Evolutionary conservation across 2,113 vertebrate species (phyloP).

Genomic region (Callipepla squamata): DNA sequence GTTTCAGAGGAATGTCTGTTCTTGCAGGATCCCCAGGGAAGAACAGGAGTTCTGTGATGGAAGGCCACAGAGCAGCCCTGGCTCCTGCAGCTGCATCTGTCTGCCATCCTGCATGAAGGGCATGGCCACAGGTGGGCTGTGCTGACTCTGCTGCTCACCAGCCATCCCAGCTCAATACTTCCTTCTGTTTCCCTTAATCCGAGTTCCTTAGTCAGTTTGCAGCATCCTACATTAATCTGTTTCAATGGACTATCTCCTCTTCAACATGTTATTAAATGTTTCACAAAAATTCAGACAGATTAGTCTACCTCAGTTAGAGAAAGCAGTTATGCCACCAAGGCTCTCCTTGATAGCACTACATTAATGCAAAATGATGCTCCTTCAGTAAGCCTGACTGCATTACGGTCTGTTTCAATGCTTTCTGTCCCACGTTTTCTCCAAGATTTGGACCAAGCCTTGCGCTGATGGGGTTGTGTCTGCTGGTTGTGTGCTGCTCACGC

Average conservation of each 20-base stretch:
- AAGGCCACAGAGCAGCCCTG: accelerated
- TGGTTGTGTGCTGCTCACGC: no score
- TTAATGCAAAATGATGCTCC: not conserved
- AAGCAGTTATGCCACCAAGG: not conserved
- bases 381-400: not conserved
- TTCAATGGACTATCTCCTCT: not conserved
- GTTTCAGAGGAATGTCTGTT: not conserved
- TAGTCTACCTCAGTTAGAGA: not conserved
- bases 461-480: not conserved
- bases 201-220: not conserved
- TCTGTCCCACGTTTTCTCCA: not conserved
- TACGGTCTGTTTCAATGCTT: not conserved
- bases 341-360: not conserved
- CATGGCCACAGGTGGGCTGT: no score
- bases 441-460: not conserved
- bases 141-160: accelerated
- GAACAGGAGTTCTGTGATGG: accelerated
- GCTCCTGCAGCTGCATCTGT: accelerated
- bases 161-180: accelerated
- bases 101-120: not conserved
- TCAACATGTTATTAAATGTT: not conserved
- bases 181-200: not conserved
- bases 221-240: not conserved
- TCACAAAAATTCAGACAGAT: not conserved
- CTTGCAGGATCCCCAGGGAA: not conserved